A percentile compares a stretch with the other conserved stretches of the same genome.
Evolutionary conservation across 1,140 invertebrate genomes (phyloP).

Genomic region (Nomia melanderi): DNA sequence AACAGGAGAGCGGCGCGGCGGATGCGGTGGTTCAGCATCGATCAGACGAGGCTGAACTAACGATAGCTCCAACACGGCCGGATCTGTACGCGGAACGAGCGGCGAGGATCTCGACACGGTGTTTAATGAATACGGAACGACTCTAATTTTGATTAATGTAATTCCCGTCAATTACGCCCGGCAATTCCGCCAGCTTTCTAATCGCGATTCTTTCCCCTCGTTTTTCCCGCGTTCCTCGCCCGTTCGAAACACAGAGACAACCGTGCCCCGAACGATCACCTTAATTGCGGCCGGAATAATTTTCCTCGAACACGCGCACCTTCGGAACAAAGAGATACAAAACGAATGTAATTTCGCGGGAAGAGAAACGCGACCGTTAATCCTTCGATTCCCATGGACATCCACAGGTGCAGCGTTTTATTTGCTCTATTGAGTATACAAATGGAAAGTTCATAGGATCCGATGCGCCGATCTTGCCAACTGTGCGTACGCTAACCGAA

Average conservation of each 20-base stretch:
- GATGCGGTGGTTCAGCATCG: not conserved
- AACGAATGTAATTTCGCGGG: not conserved
- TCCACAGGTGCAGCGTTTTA: too few relatives aligned
- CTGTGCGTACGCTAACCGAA: too few relatives aligned
- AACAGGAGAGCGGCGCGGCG: not conserved
- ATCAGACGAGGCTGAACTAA: not conserved
- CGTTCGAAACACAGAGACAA: too few relatives aligned
- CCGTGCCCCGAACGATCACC: not conserved
- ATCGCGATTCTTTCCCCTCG: not conserved
- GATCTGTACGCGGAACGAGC: not conserved
- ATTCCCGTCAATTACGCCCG: not conserved
- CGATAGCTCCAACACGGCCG: not conserved
- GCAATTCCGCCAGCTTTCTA: constrained; percentile 16
- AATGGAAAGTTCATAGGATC: too few relatives aligned
- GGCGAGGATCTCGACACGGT: not conserved
- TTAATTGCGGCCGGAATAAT: not conserved
- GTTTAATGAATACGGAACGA: not conserved
- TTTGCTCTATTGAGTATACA: too few relatives aligned
- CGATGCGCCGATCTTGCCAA: not conserved
- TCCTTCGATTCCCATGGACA: too few relatives aligned
- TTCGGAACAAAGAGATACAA: not conserved
- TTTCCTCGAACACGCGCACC: not conserved
- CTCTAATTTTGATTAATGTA: constrained; percentile 13
- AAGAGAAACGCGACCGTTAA: not conserved
- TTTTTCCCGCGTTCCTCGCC: not conserved